Evolutionary conservation across 2,888 invertebrate species (phyloP), one percentile per base, ranked within the genome.

Genomic region (Molorchus minor): DNA sequence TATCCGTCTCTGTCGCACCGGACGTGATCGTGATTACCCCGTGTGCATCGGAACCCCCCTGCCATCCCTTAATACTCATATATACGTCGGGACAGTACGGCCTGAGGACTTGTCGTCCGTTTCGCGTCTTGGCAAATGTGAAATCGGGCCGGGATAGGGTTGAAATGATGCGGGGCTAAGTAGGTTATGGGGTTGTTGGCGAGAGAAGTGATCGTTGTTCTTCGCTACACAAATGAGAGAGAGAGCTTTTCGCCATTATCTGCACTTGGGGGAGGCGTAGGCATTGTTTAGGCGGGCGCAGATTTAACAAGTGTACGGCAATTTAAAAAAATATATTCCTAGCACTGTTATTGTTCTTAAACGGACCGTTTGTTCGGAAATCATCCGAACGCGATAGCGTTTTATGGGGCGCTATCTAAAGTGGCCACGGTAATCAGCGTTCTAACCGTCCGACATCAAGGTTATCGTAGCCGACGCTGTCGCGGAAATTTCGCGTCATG

Each of bases 61-160:
- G 33, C 33, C 12, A 3, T 33, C 33, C n/a, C 10, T 33, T 10
- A 10, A 33, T 33, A 33, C 12, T 33, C n/a, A n/a, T n/a, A n/a
- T n/a, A n/a, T n/a, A n/a, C n/a, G n/a, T n/a, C 33, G 20, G 19
- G 38, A 16, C 41, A 17, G 7, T 13, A 13, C 19, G 45, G 43
- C 54, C 44, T 53, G 8, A 21, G 43, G 45, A 54, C 54, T 43
- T 44, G 54, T 54, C 54, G 44, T 54, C 25, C 44, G 44, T 38
- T 54, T 35, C 33, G 43, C 19, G 43, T 41, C 10, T 15, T 15
- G 41, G 49, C 47, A 47, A 47, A n/a, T n/a, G n/a, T n/a, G n/a
- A n/a, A n/a, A 33, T 44, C 43, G 43, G 4, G 21, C 21, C 13
- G 35, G 13, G 36, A 15, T 13, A 15, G 15, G 43, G 12, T 13